Evolutionary conservation across 2,888 invertebrate genomes (phyloP), one percentile per base, ranked within the genome.

Genomic region (Autographa gamma): DNA sequence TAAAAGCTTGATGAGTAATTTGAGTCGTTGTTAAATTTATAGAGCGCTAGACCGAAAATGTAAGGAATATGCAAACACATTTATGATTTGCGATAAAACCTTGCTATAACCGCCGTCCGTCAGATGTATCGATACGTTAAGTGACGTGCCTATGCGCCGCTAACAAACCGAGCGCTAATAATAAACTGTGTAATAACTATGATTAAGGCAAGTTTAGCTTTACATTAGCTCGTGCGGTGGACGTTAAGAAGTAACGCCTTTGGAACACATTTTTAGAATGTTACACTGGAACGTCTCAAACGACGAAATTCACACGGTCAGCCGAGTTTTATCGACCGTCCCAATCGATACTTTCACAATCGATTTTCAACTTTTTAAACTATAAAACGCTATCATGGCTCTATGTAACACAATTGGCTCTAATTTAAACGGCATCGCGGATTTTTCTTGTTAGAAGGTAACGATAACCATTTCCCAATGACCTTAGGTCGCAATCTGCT

Each of bases 131-230:
- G 85, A 85, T 77, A 85, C 66, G 69, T 67, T 64, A 66, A 80
- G 71, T 74, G 78, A 84, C 82, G 81, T 71, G 80, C 79, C 77
- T 84, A 84, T 79, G 74, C 69, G 75, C 79, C 74, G 82, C 84
- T 86, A 86, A 84, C 84, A 84, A 70, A 82, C 77, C 76, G 79
- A 79, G 86, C 87, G 78, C 86, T 88, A 87, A 89, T 91, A 90
- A 89, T 90, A 88, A 86, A 86, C 77, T 83, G 80, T 77, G 77
- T 91, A 91, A 93, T 93, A 87, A 90, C 92, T 89, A 88, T 92
- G 86, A 93, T 93, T 93, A 93, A 81, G 75, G 75, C 83, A 78
- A 88, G 87, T 90, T 90, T 90, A 90, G 89, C 87, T 87, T 86
- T 85, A 85, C 88, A 90, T 92, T 91, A 92, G 91, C 89, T 87